A percentile compares a stretch with the other conserved stretches of the same genome.
Evolutionary conservation across 23 tunicate genomes (phyloP).

Genomic region (Diplosoma virens): DNA sequence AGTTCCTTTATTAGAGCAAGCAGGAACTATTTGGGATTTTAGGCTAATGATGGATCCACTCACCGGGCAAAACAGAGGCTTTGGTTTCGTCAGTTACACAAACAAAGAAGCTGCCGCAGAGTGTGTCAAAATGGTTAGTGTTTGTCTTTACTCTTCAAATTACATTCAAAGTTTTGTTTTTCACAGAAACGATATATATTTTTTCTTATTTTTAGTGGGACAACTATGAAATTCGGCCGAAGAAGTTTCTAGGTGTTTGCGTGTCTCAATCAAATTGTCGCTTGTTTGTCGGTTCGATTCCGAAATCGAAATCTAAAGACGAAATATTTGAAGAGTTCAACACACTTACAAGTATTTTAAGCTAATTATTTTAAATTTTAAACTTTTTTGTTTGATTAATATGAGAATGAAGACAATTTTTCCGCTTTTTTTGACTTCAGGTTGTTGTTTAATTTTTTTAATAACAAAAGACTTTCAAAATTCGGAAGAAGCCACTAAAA

Average conservation of each 20-base stretch:
- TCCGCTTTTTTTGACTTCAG: too few species aligned
- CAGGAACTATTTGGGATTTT: constrained; percentile 96
- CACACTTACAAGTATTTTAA: constrained; percentile 63
- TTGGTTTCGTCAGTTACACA: constrained; percentile 70
- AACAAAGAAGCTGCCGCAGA: constrained; percentile 65
- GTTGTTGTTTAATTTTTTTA: too few species aligned
- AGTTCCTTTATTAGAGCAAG: constrained; percentile 78
- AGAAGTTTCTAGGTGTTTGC: constrained; percentile 86
- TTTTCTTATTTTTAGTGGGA: constrained; percentile 55
- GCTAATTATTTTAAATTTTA: too few species aligned
- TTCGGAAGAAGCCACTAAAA: too few species aligned
- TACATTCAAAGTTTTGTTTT: too few species aligned
- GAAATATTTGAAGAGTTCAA: constrained; percentile 91
- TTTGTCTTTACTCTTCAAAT: too few species aligned
- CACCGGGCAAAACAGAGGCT: constrained; percentile 93
- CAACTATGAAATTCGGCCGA: constrained; percentile 83
- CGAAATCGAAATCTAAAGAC: constrained; percentile 92
- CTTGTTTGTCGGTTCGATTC: constrained; percentile 95
- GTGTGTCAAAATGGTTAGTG: constrained; percentile 70
- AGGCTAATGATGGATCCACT: constrained; percentile 98
- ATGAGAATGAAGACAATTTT: too few species aligned
- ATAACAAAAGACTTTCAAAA: too few species aligned
- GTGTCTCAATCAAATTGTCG: constrained; percentile 92
- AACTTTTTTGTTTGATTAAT: too few species aligned
- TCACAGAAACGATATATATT: too few species aligned